Conservation (phyloP, 2,113 vertebrate genomes). For the Xiphorhynchus elegans region DNA sequence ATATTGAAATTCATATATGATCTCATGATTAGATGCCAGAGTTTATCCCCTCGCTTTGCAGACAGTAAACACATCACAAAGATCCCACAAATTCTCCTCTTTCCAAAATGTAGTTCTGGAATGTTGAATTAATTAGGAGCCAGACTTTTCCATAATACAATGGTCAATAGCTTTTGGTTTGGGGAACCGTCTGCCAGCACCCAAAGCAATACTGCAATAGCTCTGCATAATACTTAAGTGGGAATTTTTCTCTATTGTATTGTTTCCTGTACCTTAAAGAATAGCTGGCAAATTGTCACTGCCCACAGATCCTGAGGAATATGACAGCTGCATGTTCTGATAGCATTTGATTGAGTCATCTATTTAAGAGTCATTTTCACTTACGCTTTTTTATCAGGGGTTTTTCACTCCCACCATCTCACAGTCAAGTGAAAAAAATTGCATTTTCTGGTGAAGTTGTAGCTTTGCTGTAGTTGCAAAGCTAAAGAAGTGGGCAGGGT, state of each 20-base stretch:
- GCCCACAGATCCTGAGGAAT: background rate
- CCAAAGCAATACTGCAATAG: background rate
- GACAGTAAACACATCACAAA: background rate
- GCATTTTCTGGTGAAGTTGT: background rate
- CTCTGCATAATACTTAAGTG: background rate
- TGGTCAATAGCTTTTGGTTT: background rate
- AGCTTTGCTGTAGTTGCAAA: background rate
- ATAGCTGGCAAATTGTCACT: background rate
- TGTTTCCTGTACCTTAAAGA: background rate
- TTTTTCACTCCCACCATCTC: background rate
- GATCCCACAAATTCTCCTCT: background rate
- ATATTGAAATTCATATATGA: constrained; percentile 27
- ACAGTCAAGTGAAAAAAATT: background rate
- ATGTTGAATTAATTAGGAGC: background rate
- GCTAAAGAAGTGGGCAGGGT: background rate
- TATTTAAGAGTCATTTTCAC: background rate
- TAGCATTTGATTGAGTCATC: background rate
- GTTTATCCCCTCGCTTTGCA: background rate
- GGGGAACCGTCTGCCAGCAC: background rate
- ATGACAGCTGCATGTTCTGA: background rate
- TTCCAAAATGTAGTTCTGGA: background rate
- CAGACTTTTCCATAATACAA: background rate
- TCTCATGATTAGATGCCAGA: constrained; percentile 5
- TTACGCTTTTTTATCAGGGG: background rate
- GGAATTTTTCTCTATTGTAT: background rate